Percentiles rank a stretch among this genome's conserved stretches.
phyloP scores from a whole-genome alignment of 1,140 invertebrate genomes.

The Pantala flavescens region DNA sequence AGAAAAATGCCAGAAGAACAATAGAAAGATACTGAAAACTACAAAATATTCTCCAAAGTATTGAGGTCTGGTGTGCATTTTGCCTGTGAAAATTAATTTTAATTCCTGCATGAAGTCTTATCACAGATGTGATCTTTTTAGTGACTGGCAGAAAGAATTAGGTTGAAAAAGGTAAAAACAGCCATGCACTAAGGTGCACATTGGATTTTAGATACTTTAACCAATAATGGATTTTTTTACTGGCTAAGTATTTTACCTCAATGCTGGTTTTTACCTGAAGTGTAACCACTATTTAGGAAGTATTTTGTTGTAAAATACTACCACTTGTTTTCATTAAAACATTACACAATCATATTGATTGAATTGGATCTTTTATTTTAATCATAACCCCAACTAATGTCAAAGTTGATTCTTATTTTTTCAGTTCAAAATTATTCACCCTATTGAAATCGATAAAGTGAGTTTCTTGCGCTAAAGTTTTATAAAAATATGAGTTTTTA shows the following conservation, averaged over 20 bases:
- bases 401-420: too few species aligned
- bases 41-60: too few species aligned
- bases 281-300: not conserved
- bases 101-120: too few species aligned
- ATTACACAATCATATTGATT: constrained; percentile 1
- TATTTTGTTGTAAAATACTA: constrained; percentile 1
- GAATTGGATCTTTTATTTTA: not conserved
- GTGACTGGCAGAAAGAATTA: not conserved
- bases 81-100: not conserved
- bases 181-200: not conserved
- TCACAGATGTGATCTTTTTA: not conserved
- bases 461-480: too few species aligned
- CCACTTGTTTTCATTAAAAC: constrained; percentile 7
- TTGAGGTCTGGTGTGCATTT: not conserved
- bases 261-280: constrained; percentile 1
- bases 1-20: not conserved
- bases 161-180: not conserved
- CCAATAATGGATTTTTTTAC: constrained; percentile 10
- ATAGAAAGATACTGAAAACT: too few species aligned
- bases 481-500: too few species aligned
- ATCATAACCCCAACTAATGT: too few species aligned
- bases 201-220: constrained; percentile 1
- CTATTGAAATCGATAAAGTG: too few species aligned
- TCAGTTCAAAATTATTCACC: too few species aligned
- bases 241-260: constrained; percentile 1